Percentiles rank a stretch among this genome's conserved stretches.
phyloP scores from a whole-genome alignment of 64 coral and sea anemone species.

The Porites lutea region DNA sequence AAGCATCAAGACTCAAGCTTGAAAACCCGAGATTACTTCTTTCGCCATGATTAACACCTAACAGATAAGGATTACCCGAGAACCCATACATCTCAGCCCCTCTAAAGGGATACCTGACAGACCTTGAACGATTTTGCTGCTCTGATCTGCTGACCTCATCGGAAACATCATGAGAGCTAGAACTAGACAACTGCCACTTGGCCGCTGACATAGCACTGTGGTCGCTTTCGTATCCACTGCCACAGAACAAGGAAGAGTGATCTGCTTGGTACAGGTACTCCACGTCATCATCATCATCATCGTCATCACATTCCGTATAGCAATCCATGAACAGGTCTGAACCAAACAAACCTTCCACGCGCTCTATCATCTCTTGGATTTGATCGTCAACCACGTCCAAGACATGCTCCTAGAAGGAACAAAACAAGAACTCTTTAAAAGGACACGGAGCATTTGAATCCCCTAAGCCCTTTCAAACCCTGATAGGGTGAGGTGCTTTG shows the following conservation, averaged over 20 bases:
- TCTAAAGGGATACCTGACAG: neutral
- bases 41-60: neutral
- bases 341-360: conserved; percentile 38
- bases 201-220: conserved; percentile 33
- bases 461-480: too few species aligned
- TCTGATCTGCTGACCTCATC: neutral
- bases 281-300: conserved; percentile 37
- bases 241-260: neutral
- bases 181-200: neutral
- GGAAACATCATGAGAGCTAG: conserved; percentile 8
- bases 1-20: neutral
- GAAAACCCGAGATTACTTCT: neutral
- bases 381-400: conserved; percentile 63
- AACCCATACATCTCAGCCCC: neutral
- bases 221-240: conserved; percentile 74
- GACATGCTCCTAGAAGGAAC: conserved; percentile 53
- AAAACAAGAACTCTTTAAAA: neutral
- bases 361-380: conserved; percentile 43
- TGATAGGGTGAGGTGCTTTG: too few species aligned
- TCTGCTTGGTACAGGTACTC: conserved; percentile 58
- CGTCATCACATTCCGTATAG: conserved; percentile 2
- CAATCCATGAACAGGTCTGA: neutral
- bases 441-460: too few species aligned
- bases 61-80: neutral
- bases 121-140: neutral